A percentile compares a stretch with the other conserved stretches of the same genome.
Conservation (phyloP, 2,797 vertebrate genomes). For the Tinamus major region DNA sequence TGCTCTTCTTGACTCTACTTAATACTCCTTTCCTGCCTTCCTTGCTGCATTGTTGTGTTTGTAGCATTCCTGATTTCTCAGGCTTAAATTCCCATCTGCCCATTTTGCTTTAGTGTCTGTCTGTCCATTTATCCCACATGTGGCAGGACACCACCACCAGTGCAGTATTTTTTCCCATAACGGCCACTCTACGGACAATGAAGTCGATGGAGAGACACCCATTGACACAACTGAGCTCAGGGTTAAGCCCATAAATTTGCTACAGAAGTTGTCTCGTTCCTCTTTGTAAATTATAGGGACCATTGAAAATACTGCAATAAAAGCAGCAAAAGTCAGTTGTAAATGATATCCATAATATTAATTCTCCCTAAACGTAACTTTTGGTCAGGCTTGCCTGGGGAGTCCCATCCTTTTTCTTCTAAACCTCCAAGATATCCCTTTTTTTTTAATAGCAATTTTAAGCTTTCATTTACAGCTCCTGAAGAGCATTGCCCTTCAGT, state of each 20-base stretch:
- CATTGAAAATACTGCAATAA: conserved; percentile 17
- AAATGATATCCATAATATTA: conserved; percentile 28
- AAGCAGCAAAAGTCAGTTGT: background rate
- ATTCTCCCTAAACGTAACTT: conserved; percentile 16
- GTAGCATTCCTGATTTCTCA: background rate
- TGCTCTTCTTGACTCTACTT: background rate
- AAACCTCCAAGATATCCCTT: background rate
- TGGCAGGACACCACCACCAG: background rate
- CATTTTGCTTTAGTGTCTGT: background rate
- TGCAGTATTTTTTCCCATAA: background rate
- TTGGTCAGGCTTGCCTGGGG: background rate
- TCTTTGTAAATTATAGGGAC: conserved; percentile 25
- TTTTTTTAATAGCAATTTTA: background rate
- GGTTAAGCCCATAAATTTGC: background rate
- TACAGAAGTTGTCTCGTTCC: background rate
- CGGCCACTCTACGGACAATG: rapidly evolving
- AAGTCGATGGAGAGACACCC: background rate
- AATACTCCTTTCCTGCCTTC: background rate
- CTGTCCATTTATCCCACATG: rapidly evolving
- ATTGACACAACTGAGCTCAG: background rate
- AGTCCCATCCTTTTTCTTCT: background rate
- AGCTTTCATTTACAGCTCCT: conserved; percentile 19
- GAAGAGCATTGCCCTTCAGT: conserved; percentile 46
- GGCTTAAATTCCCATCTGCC: background rate
- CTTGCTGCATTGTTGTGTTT: background rate